A percentile compares a stretch with the other conserved stretches of the same genome.
phyloP scores from a whole-genome alignment of 2,797 vertebrate species.

The Sebastes matsubarae region DNA sequence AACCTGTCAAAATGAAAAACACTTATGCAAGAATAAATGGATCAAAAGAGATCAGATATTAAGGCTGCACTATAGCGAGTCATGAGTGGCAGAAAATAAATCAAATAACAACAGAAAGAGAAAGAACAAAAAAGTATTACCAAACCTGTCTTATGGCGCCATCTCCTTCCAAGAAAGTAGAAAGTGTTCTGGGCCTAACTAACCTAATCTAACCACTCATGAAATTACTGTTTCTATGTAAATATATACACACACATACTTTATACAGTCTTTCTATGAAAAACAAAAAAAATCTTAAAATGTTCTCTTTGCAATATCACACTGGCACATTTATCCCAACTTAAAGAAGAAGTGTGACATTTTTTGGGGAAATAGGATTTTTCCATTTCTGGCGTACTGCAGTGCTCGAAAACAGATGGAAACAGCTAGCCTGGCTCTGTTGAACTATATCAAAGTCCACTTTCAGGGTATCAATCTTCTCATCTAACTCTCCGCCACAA shows the following conservation, averaged over 20 bases:
- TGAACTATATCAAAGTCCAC: neutral
- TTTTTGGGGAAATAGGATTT: neutral
- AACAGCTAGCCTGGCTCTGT: neutral
- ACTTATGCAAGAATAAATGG: slow-evolving; percentile 49
- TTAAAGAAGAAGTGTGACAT: slow-evolving; percentile 6
- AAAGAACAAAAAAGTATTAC: neutral
- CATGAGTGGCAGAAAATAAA: slow-evolving; percentile 39
- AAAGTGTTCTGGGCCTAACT: slow-evolving; percentile 38
- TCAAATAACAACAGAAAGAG: neutral
- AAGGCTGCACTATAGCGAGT: slow-evolving; percentile 43
- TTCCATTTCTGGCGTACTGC: neutral
- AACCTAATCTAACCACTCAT: slow-evolving; percentile 29
- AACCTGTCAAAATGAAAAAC: slow-evolving; percentile 33
- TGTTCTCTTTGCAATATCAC: slow-evolving; percentile 53
- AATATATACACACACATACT: slow-evolving; percentile 55
- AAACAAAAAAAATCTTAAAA: slow-evolving; percentile 59
- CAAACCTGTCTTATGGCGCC: slow-evolving; percentile 42
- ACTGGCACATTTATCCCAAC: slow-evolving; percentile 35
- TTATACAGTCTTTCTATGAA: slow-evolving; percentile 69
- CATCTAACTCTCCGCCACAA: neutral
- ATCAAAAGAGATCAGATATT: slow-evolving; percentile 42
- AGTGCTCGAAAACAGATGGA: neutral
- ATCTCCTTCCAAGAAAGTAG: slow-evolving; percentile 51
- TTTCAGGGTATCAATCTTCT: neutral
- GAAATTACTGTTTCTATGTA: slow-evolving; percentile 50